Evolutionary conservation across 2,888 invertebrate species (phyloP).

Genomic region (Elegia similella): DNA sequence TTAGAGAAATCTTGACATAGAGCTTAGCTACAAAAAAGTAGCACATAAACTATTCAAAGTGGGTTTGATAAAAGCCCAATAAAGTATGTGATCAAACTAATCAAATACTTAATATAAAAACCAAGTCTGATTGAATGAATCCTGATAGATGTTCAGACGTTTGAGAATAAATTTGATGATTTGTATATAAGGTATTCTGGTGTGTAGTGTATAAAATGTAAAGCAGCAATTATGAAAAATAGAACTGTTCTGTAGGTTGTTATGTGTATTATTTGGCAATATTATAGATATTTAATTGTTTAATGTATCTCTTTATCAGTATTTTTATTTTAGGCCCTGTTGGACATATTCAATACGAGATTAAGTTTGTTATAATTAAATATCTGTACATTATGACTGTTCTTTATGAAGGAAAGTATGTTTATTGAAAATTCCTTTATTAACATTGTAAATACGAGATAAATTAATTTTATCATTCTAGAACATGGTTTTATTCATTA

Average conservation of each 20-base stretch:
- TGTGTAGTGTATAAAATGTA: slow-evolving; percentile 12
- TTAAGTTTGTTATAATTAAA: not conserved
- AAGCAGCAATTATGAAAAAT: slow-evolving; percentile 4
- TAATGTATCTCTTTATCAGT: slow-evolving; percentile 18
- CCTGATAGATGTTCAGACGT: not conserved
- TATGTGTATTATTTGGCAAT: slow-evolving; percentile 15
- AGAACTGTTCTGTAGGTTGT: slow-evolving; percentile 8
- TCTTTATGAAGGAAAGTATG: not conserved
- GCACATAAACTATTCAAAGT: not conserved
- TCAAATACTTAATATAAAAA: too few species aligned
- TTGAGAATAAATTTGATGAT: slow-evolving; percentile 5
- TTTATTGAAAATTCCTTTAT: slow-evolving; percentile 4
- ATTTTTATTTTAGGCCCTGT: slow-evolving; percentile 13
- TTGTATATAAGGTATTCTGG: slow-evolving; percentile 15
- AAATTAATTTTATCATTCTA: slow-evolving; percentile 49
- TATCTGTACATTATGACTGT: not conserved
- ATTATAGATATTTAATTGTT: slow-evolving; percentile 7
- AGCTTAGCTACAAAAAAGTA: slow-evolving; percentile 6
- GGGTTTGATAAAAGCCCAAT: not conserved
- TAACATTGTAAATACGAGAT: slow-evolving; percentile 39
- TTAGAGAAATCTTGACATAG: not conserved
- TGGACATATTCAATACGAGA: not conserved
- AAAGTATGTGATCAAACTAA: not conserved
- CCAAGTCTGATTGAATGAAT: slow-evolving; percentile 3
- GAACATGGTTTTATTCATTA: slow-evolving; percentile 39